phyloP scores from a whole-genome alignment of 1,140 invertebrate genomes.

The Lordiphosa collinella region DNA sequence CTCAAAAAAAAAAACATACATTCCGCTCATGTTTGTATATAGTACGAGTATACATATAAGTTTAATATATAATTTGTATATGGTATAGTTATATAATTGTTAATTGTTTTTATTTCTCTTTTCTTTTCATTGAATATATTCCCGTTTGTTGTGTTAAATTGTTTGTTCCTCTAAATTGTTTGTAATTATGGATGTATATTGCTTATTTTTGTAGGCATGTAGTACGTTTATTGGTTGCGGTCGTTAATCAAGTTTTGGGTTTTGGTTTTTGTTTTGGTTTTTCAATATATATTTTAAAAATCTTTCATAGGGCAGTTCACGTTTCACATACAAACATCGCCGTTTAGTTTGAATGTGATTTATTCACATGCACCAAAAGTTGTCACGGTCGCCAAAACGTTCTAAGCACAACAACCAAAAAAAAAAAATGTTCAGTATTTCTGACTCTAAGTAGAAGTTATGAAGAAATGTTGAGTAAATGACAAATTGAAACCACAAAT shows the following conservation, averaged over 20 bases:
- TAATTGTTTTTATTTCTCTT: conserved; percentile 16
- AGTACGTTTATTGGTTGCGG: conserved; percentile 20
- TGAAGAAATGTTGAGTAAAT: too few species aligned
- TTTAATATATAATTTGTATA: conserved; percentile 60
- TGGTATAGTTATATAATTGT: conserved; percentile 54
- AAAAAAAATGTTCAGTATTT: conserved; percentile 7
- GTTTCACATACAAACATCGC: conserved; percentile 54
- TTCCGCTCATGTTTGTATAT: conserved; percentile 33
- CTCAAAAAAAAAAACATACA: conserved; percentile 42
- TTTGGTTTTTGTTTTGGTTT: conserved; percentile 5
- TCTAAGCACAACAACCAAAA: conserved; percentile 17
- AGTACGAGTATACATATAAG: conserved; percentile 33
- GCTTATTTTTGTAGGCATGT: conserved; percentile 45
- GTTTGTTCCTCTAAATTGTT: conserved; percentile 52
- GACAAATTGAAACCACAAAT: too few species aligned
- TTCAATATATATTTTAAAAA: conserved; percentile 37
- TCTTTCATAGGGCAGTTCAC: conserved; percentile 71
- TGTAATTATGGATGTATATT: conserved; percentile 52
- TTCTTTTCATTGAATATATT: conserved; percentile 45
- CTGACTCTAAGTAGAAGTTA: too few species aligned
- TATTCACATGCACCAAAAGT: conserved; percentile 13
- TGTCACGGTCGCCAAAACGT: background rate
- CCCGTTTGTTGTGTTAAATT: conserved; percentile 30
- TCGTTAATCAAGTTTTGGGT: conserved; percentile 19
- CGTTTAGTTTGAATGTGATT: conserved; percentile 19